Base-by-base conservation (phyloP, 2,797 vertebrate genomes). In the Halcyon leucocephala region DNA sequence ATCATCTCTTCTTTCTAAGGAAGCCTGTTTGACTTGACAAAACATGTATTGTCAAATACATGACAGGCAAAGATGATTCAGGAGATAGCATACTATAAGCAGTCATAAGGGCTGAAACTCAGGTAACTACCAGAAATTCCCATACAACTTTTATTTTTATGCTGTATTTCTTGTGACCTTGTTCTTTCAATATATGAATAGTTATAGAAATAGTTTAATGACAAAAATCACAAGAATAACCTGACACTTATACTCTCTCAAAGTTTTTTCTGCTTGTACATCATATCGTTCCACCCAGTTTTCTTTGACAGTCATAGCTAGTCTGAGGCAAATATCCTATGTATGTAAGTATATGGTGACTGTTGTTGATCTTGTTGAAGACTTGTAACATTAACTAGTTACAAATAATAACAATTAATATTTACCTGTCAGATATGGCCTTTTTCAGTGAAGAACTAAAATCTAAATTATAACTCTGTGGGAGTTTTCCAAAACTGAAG, bases 21-120 rank as follows among this genome's bases (percentile, higher is more conserved):
- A 88, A 91, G 77, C 35, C 70, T 78, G 39, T 81, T 52, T 70
- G 73, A 88, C 87, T 84, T 93, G 66, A 90, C 62, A 83, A 93
- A 90, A 88, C 61, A 20, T 58, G 39, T 21, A 69, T 66, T 93
- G 85, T 91, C 62, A 90, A 77, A 80, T 46, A 79, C 21, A 60
- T 37, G 39, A 65, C 74, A 86, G 49, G 72, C 57, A 73, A 16
- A 81, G 87, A 51, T 88, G 58, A 76, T 62, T 76, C 7, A 1
- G 20, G 72, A 91, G 54, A 88, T 86, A 93, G 65, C 72, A 66
- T 3, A 37, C 35, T 24, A 70, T 20, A 91, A 93, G 49, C 44
- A 86, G 65, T 64, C 52, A 65, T 25, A 72, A 80, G 37, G 61
- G 76, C 70, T 93, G 62, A 88, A 94, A 82, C 39, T 62, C 76